Percentiles rank a stretch among this genome's conserved stretches.
phyloP scores from a whole-genome alignment of 2,797 vertebrate species.

The Miopithecus talapoin region DNA sequence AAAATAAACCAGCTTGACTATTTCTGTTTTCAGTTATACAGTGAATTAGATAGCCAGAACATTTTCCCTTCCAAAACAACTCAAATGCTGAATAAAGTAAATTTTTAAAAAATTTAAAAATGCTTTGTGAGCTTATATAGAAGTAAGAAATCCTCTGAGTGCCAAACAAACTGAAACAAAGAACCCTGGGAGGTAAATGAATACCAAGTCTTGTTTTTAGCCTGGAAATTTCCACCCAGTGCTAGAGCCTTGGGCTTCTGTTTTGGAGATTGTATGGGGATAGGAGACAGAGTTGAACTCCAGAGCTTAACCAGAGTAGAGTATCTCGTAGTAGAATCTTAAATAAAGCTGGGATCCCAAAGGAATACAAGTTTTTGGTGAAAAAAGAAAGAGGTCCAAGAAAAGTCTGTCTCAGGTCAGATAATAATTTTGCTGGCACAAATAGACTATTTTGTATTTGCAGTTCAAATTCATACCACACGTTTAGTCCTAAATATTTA shows the following conservation, averaged over 20 bases:
- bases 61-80: not conserved
- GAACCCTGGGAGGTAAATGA: not conserved
- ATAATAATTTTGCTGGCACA: not conserved
- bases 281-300: not conserved
- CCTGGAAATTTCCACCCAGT: not conserved
- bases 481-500: not conserved
- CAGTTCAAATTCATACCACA: not conserved
- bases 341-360: not conserved
- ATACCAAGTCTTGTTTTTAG: not conserved
- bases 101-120: conserved; percentile 29
- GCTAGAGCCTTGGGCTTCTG: not conserved
- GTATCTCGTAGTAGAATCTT: not conserved
- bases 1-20: conserved; percentile 67
- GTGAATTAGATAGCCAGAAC: conserved; percentile 24
- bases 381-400: not conserved
- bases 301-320: not conserved
- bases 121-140: not conserved
- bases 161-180: not conserved
- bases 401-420: not conserved
- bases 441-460: not conserved
- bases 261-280: not conserved
- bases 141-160: conserved; percentile 6
- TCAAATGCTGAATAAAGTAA: not conserved
- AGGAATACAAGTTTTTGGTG: not conserved
- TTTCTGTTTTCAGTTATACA: conserved; percentile 47